Evolutionary conservation across 2,113 vertebrate species (phyloP), one percentile per base, ranked within the genome.

Genomic region (Colinus virginianus): DNA sequence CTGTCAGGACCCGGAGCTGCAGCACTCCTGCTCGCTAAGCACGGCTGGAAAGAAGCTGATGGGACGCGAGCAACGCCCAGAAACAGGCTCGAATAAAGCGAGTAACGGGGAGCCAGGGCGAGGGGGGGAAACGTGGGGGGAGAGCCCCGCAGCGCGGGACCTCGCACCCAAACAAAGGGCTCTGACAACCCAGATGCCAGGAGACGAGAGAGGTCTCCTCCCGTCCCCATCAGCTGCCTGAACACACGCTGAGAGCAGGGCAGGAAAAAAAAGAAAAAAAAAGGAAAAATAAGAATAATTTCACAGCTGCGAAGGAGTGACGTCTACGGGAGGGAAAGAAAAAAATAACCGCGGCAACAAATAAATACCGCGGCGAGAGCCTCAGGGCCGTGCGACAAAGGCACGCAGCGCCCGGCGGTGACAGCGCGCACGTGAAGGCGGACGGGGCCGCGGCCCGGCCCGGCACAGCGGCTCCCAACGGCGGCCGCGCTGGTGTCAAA

Each of bases 91-190:
- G 45, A 36, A 8, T 48, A 34, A 26, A 32, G 43, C 12, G 67
- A 4, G 4, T 8, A 85, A 46, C 5, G 48, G 9, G 51, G 42
- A 11, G 43, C 55, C 72, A 6, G 76, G 5, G 7, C 6, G 79
- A 81, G 77, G 49, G 34, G 82, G 89, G 70, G 62, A 82, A 53
- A 53, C 79, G 11, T 45, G 69, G 72, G 17, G 53, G 82, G 69
- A 17, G 89, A 72, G 68, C 67, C 70, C 53, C 75, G 25, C 22
- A 8, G 86, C 75, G 63, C 7, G 59, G 48, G 25, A 59, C 59
- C 70, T 83, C 78, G 36, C n/a, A 72, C 58, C 81, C 91, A 93
- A 84, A 94, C 93, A 95, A 94, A 94, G 90, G 48, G 68, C 79
- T 58, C 48, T 90, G 94, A 56, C 53, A 32, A 55, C 6, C 30